Base-by-base conservation (phyloP, 92 coral and sea anemone species). In the Galaxea fascicularis region DNA sequence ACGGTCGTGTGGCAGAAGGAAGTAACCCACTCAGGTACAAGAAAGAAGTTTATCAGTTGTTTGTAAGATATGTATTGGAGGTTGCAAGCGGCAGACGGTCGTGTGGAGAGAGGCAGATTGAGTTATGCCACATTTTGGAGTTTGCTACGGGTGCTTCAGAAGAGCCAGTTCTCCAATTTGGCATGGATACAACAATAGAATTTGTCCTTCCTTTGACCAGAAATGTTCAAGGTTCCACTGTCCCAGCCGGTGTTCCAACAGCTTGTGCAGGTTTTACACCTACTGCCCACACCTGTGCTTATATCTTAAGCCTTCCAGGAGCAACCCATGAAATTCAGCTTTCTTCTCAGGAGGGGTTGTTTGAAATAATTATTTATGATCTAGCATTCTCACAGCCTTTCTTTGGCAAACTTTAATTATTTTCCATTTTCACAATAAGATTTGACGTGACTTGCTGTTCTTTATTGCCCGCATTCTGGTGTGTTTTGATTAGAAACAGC, bases 61-160 rank as follows among this genome's bases (percentile, higher is more conserved):
- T 86, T 83, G 89, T 92, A 35, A 86, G 91, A 71, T 89, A 92
- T 69, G 87, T 65, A 14, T 82, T 91, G 71, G 93, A 86, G 63
- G 93, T 89, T 51, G 93, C 93, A 46, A 85, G 85, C 75, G 88
- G 89, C 67, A 65, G 91, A 66, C 76, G 84, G 71, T 28, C 41
- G 12, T 89, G 90, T 62, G 93, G 95, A 13, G 30, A 65, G 4
- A 53, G 49, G 80, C 71, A 72, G 35, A 77, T 89, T 31, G 81
- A 80, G 63, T 74, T 89, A 35, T 47, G 84, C 82, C 71, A 86
- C 72, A 83, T 87, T 27, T 67, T 88, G 30, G 82, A 76, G 60
- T 85, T 88, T 85, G 85, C 76, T 46, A 73, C 76, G 18, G 90
- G 82, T 63, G 90, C 85, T 22, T 66, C 85, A 46, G 85, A 80